Evolutionary conservation across 2,888 invertebrate species (phyloP), one percentile per base, ranked within the genome.

Genomic region (Netelia melanura): DNA sequence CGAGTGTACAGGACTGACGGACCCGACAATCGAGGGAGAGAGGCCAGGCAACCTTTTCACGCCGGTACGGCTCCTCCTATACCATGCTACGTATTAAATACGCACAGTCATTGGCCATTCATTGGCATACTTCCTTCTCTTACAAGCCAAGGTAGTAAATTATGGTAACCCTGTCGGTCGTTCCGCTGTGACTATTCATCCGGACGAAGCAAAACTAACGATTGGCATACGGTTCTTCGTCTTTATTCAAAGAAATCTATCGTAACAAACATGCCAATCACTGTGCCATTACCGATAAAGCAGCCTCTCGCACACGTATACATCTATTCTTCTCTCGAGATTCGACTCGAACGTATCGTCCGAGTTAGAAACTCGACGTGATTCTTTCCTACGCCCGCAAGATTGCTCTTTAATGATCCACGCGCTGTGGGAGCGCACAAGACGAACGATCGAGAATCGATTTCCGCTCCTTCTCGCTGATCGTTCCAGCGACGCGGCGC

Each of bases 41-140:
- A 65, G 14, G 44, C 75, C 64, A 43, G 71, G 71, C 79, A 82
- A 79, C 85, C 82, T 85, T 85, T 85, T 85, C 85, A 82, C 85
- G 82, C 82, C 77, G 23, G 52, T 44, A 38, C 43, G 54, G 58
- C 74, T 70, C 78, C 75, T 77, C 77, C 72, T 67, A 21, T 58
- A 48, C 8, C 56, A 65, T 72, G 48, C 44, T 48, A 72, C n/a
- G 23, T 10, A 8, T 3, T n/a, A 30, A 65, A 58, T 43, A 17
- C 21, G 9, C 30, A 80, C 80, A 74, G 58, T 58, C 3, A 58
- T 80, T 65, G 80, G 65, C 80, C 25, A 74, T n/a, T 65, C 25
- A 64, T 56, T 25, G 30, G 17, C 58, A 48, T 21, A 21, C 61
- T 44, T 52, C 11, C 25, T 23, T 62, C 30, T 48, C 21, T 56